Evolutionary conservation across 2,113 vertebrate genomes (phyloP).

Genomic region (Strix aluco): DNA sequence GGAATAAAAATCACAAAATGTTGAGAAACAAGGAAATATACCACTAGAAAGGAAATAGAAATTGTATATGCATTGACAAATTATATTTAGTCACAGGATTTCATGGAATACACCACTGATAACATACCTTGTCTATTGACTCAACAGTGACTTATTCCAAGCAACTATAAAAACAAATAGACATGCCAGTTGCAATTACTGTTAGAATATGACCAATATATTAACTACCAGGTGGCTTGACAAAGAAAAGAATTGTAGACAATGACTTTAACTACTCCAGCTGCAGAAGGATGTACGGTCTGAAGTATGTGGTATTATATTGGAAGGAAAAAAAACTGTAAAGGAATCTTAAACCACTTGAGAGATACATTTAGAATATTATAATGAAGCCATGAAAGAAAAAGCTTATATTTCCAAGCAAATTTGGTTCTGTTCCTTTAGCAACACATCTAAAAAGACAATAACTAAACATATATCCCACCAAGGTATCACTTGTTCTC

Average conservation of each 20-base stretch:
- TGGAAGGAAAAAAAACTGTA: not conserved
- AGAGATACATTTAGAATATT: not conserved
- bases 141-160: not conserved
- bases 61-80: not conserved
- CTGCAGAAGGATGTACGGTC: rapidly evolving
- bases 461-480: not conserved
- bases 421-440: not conserved
- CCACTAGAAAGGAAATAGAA: not conserved
- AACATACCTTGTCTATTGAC: not conserved
- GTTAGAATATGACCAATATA: not conserved
- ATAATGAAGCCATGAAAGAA: not conserved
- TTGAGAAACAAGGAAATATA: not conserved
- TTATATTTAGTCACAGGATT: not conserved
- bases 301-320: not conserved
- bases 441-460: not conserved
- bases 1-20: not conserved
- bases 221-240: not conserved
- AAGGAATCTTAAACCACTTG: not conserved
- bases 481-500: not conserved
- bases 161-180: not conserved
- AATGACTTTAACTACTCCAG: not conserved
- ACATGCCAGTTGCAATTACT: not conserved
- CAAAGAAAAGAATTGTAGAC: not conserved
- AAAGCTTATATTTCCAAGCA: not conserved
- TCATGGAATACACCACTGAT: not conserved